Percentiles rank a stretch among this genome's conserved stretches.
Evolutionary conservation across 1,140 invertebrate genomes (phyloP).

Genomic region (Conus ventricosus): DNA sequence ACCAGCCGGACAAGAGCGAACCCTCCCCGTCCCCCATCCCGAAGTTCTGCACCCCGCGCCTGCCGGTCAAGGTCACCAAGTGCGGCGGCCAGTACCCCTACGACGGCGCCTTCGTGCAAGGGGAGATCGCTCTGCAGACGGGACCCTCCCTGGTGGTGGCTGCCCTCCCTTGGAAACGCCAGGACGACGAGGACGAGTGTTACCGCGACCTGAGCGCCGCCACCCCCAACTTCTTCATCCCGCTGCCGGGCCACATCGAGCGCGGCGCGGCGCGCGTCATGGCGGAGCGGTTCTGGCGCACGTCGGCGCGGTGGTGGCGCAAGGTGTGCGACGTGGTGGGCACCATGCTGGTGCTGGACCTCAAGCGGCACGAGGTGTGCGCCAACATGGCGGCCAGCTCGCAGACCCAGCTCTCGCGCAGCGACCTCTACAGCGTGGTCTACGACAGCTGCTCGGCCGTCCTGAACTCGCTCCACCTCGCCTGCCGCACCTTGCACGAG

Average conservation of each 20-base stretch:
- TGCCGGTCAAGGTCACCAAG: conserved; percentile 41
- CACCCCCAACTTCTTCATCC: conserved; percentile 47
- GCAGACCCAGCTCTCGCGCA: conserved; percentile 20
- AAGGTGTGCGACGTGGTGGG: conserved; percentile 31
- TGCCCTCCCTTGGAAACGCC: conserved; percentile 47
- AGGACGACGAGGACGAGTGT: conserved; percentile 42
- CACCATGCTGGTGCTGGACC: conserved; percentile 23
- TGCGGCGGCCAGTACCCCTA: conserved; percentile 48
- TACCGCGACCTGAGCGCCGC: conserved; percentile 31
- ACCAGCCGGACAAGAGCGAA: background rate
- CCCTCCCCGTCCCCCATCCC: background rate
- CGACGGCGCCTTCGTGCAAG: conserved; percentile 47
- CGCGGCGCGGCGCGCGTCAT: background rate
- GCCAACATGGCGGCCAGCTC: conserved; percentile 42
- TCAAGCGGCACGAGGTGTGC: conserved; percentile 39
- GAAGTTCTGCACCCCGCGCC: conserved; percentile 16
- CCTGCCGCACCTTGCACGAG: conserved; percentile 33
- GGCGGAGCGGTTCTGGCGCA: conserved; percentile 24
- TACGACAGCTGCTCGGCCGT: conserved; percentile 45
- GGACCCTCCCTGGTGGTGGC: conserved; percentile 39
- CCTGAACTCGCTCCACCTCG: conserved; percentile 40
- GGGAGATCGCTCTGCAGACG: conserved; percentile 37
- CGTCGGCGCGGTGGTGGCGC: conserved; percentile 12
- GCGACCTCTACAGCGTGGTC: conserved; percentile 30
- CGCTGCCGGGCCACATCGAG: conserved; percentile 38